Base-by-base conservation (phyloP, 2,113 vertebrate species). In the Nannospalax galili region DNA sequence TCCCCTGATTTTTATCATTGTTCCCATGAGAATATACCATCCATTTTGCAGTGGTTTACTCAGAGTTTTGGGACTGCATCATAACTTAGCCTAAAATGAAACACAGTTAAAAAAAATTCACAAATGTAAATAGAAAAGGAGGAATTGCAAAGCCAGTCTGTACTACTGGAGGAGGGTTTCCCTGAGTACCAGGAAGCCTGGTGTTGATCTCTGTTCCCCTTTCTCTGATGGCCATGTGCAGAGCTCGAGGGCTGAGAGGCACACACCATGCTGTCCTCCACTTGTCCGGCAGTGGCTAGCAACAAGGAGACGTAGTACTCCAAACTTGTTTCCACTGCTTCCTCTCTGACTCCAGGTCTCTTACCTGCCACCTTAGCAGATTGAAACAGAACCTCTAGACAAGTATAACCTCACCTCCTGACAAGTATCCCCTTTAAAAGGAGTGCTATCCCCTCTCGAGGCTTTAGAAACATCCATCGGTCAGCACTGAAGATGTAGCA, bases 1-100 rank as follows among this genome's bases (percentile, higher is more conserved):
- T 19, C 2, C 67, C 84, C 62, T 70, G 94, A 86, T 86, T 95
- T 80, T 93, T 92, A 97, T 95, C 95, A 52, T 82, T 81, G 56
- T 89, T 92, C 96, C 94, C 69, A 60, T 75, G 85, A 97, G 94
- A 97, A 94, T 92, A 85, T n/a, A 26, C 5, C 10, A 32, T 20
- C 52, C 6, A 35, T 24, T 12, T 74, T 26, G 37, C 20, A 58
- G 32, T 10, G 30, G 37, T 89, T 95, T 89, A 5, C 64, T 86
- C 19, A 2, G 10, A 20, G 48, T 58, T 95, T 14, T 12, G 37
- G 64, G 45, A 30, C 32, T 32, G 30, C 7, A 40, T 37, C 35
- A 45, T 95, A 80, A 45, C 37, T 48, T 72, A 92, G 12, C 7
- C 40, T 0, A 12, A 84, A 87, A 45, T 37, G 5, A 72, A 40